phyloP scores from a whole-genome alignment of 2,113 vertebrate genomes.

The Fulica atra region DNA sequence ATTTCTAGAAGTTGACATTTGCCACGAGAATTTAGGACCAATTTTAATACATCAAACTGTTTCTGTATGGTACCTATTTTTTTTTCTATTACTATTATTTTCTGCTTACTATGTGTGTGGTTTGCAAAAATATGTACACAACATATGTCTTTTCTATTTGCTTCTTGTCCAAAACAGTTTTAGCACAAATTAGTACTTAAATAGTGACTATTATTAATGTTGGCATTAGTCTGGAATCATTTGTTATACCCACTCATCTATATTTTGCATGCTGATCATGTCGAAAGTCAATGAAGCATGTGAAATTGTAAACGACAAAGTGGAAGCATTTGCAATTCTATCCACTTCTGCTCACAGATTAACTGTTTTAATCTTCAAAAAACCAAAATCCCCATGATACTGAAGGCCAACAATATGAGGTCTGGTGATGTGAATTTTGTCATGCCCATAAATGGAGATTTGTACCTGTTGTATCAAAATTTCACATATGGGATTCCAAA shows the following conservation, averaged over 20 bases:
- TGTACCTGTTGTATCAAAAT: not conserved
- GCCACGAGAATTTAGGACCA: not conserved
- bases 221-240: slow-evolving; percentile 30
- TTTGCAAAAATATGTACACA: slow-evolving; percentile 9
- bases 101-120: not conserved
- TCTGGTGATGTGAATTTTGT: not conserved
- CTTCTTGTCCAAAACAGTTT: slow-evolving; percentile 8
- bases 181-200: slow-evolving; percentile 14
- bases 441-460: not conserved
- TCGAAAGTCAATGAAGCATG: slow-evolving; percentile 30
- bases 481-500: not conserved
- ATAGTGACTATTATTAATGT: slow-evolving; percentile 41
- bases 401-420: not conserved
- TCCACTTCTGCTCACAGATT: not conserved
- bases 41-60: not conserved
- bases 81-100: not conserved
- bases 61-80: not conserved
- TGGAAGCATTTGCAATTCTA: slow-evolving; percentile 9
- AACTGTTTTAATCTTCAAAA: not conserved
- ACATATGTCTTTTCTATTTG: slow-evolving; percentile 14
- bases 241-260: slow-evolving; percentile 26
- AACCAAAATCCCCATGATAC: not conserved
- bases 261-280: slow-evolving; percentile 18
- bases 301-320: not conserved
- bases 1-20: not conserved